Base-by-base conservation (phyloP, 2,797 vertebrate genomes). In the Emys orbicularis region DNA sequence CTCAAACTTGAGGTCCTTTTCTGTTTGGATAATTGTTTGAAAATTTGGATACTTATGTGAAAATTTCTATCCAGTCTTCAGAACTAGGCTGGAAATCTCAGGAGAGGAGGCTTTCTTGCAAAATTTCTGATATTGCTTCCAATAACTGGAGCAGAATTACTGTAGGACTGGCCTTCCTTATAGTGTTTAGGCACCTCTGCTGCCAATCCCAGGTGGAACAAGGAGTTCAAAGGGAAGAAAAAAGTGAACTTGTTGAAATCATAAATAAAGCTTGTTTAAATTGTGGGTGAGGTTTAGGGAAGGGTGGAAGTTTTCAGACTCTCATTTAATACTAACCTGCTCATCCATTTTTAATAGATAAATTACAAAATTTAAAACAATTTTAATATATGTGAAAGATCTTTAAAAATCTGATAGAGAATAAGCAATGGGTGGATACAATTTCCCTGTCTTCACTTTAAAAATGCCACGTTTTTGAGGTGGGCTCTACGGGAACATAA, bases 401-500 rank as follows among this genome's bases (percentile, higher is more conserved):
- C 29, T 84, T 65, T 80, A 79, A 77, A 77, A 94, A 90, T 49
- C 7, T 4, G 27, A 59, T 44, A 57, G n/a, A 80, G 83, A 96
- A 65, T 37, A 93, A 10, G 49, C 37, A 84, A 87, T 72, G n/a
- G 44, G 81, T 84, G 53, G 77, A 57, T 76, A 86, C 57, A 72
- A 25, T 37, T 41, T 23, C n/a, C n/a, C 10, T 23, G 56, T 85
- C 72, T 83, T 83, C 53, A 31, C 79, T 97, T 94, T 93, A 65
- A 68, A 72, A 84, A 37, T 88, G 81, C 50, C 90, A 59, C 34
- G 2, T 77, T 90, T 94, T 59, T 23, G 54, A 81, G 57, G 90
- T 91, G 88, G 85, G 82, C 37, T 53, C 11, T 52, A 54, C 5
- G 65, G 68, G 90, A 82, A 82, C 80, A 93, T 80, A 94, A 90